Evolutionary conservation across 2,888 invertebrate species (phyloP).

Genomic region (Acrocyrtus sp.): DNA sequence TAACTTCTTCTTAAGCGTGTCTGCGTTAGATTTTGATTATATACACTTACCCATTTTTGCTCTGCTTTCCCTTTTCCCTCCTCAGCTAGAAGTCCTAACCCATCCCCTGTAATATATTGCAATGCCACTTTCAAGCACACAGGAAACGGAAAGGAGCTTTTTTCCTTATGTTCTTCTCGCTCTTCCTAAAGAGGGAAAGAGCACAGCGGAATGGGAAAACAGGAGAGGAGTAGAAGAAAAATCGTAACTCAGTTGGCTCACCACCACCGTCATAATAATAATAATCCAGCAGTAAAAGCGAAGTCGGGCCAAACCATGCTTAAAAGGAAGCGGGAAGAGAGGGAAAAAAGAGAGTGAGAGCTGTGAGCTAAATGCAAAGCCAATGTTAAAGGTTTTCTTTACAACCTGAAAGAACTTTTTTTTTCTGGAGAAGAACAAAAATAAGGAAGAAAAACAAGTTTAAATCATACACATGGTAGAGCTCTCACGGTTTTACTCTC

Average conservation of each 20-base stretch:
- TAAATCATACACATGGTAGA: conserved; percentile 14
- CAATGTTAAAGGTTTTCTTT: not conserved
- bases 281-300: not conserved
- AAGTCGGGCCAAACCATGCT: no score
- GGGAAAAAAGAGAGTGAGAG: not conserved
- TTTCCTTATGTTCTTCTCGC: conserved; percentile 13
- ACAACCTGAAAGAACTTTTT: not conserved
- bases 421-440: not conserved
- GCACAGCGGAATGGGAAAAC: no score
- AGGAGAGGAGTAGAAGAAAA: conserved; percentile 4
- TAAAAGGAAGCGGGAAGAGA: no score
- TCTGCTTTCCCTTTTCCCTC: not conserved
- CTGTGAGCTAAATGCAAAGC: not conserved
- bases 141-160: conserved; percentile 20
- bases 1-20: not conserved
- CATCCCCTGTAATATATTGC: conserved; percentile 12
- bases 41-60: not conserved
- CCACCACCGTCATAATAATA: conserved; percentile 11
- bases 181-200: no score
- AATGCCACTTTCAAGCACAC: conserved; percentile 14
- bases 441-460: conserved; percentile 20
- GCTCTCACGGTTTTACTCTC: conserved; percentile 14
- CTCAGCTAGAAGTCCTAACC: no score
- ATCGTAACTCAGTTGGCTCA: conserved; percentile 15
- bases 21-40: not conserved